Conservation (phyloP, 2,888 invertebrate species). For the Drosophila mayaguana region DNA sequence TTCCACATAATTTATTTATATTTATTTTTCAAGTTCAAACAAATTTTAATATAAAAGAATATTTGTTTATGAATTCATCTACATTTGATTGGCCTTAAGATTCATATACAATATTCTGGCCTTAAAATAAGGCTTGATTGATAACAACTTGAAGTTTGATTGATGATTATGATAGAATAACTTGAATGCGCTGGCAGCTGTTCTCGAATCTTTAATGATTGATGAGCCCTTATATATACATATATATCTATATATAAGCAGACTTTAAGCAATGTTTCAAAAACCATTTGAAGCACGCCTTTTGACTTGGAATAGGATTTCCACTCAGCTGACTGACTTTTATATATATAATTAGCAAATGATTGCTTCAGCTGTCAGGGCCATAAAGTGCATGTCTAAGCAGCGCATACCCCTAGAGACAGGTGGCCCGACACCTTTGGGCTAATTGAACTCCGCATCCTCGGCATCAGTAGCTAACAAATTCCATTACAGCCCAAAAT, state of each 20-base stretch:
- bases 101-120: background rate
- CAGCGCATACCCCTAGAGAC: slow-evolving; percentile 2
- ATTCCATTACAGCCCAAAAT: slow-evolving; percentile 27
- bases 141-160: slow-evolving; percentile 48
- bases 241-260: background rate
- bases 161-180: slow-evolving; percentile 36
- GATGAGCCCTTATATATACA: slow-evolving; percentile 10
- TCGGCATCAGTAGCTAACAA: slow-evolving; percentile 16
- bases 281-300: background rate
- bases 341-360: slow-evolving; percentile 13
- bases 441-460: slow-evolving; percentile 29
- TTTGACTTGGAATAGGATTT: background rate
- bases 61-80: background rate
- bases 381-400: slow-evolving; percentile 18
- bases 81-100: background rate
- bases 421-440: slow-evolving; percentile 7
- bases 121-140: slow-evolving; percentile 32
- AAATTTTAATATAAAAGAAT: too few relatives aligned
- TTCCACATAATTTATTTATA: background rate
- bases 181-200: slow-evolving; percentile 24
- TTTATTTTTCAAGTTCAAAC: background rate
- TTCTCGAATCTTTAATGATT: slow-evolving; percentile 31
- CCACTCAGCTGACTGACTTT: background rate
- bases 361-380: background rate
- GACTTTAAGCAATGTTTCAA: slow-evolving; percentile 10